Percentiles rank a stretch among this genome's conserved stretches.
Conservation (phyloP, 2,113 vertebrate genomes). For the Sinocyclocheilus grahami region DNA sequence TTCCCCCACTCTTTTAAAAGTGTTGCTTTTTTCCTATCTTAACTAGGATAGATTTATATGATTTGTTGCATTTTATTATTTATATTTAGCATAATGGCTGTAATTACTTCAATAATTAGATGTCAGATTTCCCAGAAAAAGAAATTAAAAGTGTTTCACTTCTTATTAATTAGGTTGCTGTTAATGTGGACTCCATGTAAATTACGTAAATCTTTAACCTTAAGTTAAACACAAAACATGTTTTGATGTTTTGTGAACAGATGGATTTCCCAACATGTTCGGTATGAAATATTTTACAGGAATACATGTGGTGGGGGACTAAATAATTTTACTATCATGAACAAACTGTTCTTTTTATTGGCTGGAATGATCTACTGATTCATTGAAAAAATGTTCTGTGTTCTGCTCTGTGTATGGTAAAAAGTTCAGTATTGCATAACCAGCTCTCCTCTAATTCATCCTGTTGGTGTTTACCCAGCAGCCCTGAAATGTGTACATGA, state of each 20-base stretch:
- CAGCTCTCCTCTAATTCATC: not conserved
- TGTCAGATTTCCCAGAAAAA: not conserved
- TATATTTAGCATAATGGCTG: not conserved
- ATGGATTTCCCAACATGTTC: constrained; percentile 5
- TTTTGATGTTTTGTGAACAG: not conserved
- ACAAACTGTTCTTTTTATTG: not conserved
- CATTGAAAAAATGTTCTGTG: not conserved
- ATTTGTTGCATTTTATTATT: not conserved
- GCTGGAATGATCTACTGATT: constrained; percentile 9
- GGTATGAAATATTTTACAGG: not conserved
- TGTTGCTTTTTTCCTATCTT: too few relatives aligned
- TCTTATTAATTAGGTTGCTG: not conserved
- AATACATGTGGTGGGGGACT: not conserved
- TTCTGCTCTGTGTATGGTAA: not conserved
- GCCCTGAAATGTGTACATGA: not conserved
- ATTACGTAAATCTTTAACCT: not conserved
- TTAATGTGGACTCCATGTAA: not conserved
- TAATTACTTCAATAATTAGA: not conserved
- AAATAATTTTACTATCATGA: not conserved
- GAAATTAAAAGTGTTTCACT: not conserved
- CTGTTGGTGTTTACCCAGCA: not conserved
- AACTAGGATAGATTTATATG: not conserved
- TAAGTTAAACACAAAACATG: not conserved
- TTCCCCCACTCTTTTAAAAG: too few relatives aligned
- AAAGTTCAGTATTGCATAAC: constrained; percentile 13